Evolutionary conservation across 2,797 vertebrate genomes (phyloP), one percentile per base, ranked within the genome.

Genomic region (Benthosema pterotum): DNA sequence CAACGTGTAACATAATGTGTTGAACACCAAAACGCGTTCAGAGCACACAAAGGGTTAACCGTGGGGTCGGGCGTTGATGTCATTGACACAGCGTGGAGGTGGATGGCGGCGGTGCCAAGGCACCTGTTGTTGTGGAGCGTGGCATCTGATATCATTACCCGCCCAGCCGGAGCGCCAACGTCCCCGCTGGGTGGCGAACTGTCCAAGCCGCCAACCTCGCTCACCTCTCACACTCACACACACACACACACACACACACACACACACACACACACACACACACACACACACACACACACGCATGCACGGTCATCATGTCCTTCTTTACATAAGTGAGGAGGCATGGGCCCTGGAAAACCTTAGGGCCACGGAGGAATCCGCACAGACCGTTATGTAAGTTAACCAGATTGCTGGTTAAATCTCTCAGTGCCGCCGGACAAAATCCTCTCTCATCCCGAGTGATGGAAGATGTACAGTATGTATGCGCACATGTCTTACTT

Each of bases 91-190:
- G 97, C 97, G 85, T 95, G 97, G 95, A 94, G 94, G 94, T 95
- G 94, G 94, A 96, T 84, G 93, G 91, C 92, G 94, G 93, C 94
- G 92, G 90, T 95, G 97, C 96, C 97, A 98, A 97, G 94, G 96
- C 97, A 98, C 97, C 97, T 99, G 97, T 99, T 99, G 97, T 99
- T 97, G 95, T 96, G 94, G 94, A 96, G 95, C 83, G 90, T 94
- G 95, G 95, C 97, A 98, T 97, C 96, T 98, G 97, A 99, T 96
- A 95, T 98, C 96, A 99, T 99, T 99, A 99, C 97, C 97, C 94
- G 95, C 97, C 87, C 97, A 98, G 97, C 94, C 95, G 95, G 97
- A 97, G 92, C 94, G 93, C 93, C 94, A 90, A 91, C 84, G 89
- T 94, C 92, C 96, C 97, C 77, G 96, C 95, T 96, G 96, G 90